Evolutionary conservation across 2,888 invertebrate species (phyloP).

Genomic region (Drepana falcataria): DNA sequence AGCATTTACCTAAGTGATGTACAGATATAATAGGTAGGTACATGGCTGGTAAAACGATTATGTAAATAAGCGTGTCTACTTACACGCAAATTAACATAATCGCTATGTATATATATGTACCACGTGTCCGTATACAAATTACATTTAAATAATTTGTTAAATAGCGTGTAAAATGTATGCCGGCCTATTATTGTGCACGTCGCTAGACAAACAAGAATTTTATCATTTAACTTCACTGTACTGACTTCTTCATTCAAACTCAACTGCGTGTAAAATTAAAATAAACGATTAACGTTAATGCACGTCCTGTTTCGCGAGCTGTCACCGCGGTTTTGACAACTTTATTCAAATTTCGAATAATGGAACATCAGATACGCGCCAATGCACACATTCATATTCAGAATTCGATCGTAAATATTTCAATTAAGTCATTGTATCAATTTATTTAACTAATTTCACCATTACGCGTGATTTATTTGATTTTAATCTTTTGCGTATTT

Average conservation of each 20-base stretch:
- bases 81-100: conserved; percentile 53
- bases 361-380: conserved; percentile 54
- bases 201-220: conserved; percentile 58
- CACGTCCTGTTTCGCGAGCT: conserved; percentile 42
- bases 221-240: conserved; percentile 53
- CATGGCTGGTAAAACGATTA: too few relatives aligned
- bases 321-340: conserved; percentile 68
- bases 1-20: too few relatives aligned
- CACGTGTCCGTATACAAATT: conserved; percentile 62
- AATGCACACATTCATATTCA: conserved; percentile 57
- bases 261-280: conserved; percentile 75
- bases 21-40: too few relatives aligned
- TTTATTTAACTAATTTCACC: conserved; percentile 33
- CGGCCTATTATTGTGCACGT: conserved; percentile 42
- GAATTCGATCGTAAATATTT: conserved; percentile 24
- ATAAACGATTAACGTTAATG: conserved; percentile 63
- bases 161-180: conserved; percentile 67
- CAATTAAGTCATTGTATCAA: conserved; percentile 33
- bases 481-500: neutral
- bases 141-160: conserved; percentile 63
- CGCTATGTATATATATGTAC: conserved; percentile 15
- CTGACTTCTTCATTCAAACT: conserved; percentile 55
- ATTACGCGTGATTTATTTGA: conserved; percentile 17
- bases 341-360: conserved; percentile 68
- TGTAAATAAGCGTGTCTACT: too few relatives aligned